Conservation (phyloP, 2,888 invertebrate genomes). For the Escarpia spicata region DNA sequence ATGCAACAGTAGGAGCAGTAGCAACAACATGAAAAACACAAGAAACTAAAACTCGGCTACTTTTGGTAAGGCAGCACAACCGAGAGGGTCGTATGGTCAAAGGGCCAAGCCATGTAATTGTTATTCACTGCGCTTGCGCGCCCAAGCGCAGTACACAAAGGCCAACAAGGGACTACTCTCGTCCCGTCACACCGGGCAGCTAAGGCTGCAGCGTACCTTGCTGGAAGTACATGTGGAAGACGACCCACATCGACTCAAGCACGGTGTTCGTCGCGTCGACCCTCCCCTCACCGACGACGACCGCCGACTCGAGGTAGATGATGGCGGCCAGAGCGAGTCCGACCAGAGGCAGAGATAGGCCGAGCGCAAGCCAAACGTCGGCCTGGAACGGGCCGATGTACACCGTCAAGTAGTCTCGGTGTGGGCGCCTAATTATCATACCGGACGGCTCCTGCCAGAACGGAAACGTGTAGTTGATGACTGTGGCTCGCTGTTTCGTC, state of each 20-base stretch:
- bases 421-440: background rate
- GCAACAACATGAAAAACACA: too few species aligned
- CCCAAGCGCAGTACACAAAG: too few species aligned
- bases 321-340: background rate
- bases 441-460: constrained; percentile 20
- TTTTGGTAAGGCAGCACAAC: too few species aligned
- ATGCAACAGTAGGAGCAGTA: too few species aligned
- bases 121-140: too few species aligned
- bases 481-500: background rate
- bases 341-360: background rate
- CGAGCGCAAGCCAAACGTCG: background rate
- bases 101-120: too few species aligned
- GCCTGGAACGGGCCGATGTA: constrained; percentile 14
- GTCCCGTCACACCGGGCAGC: background rate
- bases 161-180: too few species aligned
- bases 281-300: background rate
- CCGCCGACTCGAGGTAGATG: background rate
- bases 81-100: too few species aligned
- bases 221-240: constrained; percentile 13
- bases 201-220: background rate
- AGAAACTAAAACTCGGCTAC: too few species aligned
- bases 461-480: constrained; percentile 6
- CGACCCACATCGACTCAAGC: background rate
- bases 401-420: background rate
- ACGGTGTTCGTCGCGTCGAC: background rate